Evolutionary conservation across 1,140 invertebrate genomes (phyloP).

Genomic region (Brachionus calyciflorus): DNA sequence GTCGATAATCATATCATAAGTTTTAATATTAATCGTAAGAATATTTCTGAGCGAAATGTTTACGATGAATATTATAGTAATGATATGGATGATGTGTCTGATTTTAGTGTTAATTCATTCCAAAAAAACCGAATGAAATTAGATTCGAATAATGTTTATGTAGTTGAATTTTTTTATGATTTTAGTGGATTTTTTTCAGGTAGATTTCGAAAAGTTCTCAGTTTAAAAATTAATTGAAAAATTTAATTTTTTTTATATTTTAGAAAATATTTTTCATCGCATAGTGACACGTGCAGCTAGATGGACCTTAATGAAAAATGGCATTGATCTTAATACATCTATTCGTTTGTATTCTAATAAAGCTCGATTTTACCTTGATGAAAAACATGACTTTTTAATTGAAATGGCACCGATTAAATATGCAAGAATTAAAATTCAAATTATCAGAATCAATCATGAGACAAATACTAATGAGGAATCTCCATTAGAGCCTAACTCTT

Average conservation of each 20-base stretch:
- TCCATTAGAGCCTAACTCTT: slow-evolving; percentile 49
- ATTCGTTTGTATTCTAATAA: slow-evolving; percentile 50
- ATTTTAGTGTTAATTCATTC: slow-evolving; percentile 38
- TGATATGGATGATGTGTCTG: slow-evolving; percentile 7
- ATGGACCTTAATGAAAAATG: slow-evolving; percentile 54
- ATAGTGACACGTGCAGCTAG: slow-evolving; percentile 52
- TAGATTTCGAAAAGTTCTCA: slow-evolving; percentile 43
- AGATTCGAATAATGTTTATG: slow-evolving; percentile 50
- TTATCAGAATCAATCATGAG: slow-evolving; percentile 41
- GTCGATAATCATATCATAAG: neutral
- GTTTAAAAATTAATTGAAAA: neutral
- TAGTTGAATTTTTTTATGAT: slow-evolving; percentile 55
- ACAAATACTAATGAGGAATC: neutral
- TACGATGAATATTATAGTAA: neutral
- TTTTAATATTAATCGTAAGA: neutral
- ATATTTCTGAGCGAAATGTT: neutral
- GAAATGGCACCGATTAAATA: slow-evolving; percentile 52
- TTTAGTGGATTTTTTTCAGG: slow-evolving; percentile 57
- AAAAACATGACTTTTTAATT: slow-evolving; percentile 57
- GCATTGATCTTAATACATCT: slow-evolving; percentile 49
- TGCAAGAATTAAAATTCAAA: slow-evolving; percentile 52
- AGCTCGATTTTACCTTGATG: slow-evolving; percentile 55
- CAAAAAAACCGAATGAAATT: slow-evolving; percentile 47
- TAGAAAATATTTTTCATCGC: slow-evolving; percentile 56
- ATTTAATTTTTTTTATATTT: slow-evolving; percentile 30